Conservation (phyloP, 1,140 invertebrate species). For the Psilanteris sp. region DNA sequence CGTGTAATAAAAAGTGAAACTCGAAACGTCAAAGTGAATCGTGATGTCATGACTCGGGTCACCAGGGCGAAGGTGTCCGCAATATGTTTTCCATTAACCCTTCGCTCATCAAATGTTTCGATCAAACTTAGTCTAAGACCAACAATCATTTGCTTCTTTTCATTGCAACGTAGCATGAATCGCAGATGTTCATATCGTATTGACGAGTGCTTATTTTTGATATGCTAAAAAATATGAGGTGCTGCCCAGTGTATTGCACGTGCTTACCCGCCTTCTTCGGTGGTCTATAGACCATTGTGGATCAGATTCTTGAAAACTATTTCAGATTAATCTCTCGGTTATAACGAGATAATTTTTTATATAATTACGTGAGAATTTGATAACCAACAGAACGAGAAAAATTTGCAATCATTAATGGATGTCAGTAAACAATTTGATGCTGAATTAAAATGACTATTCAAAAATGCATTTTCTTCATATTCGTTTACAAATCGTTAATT, state of each 20-base stretch:
- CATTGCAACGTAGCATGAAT: constrained; percentile 71
- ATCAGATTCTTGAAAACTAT: constrained; percentile 35
- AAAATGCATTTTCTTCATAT: no score
- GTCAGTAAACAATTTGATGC: no score
- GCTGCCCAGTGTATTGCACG: constrained; percentile 32
- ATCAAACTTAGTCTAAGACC: constrained; percentile 59
- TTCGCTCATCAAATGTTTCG: constrained; percentile 67
- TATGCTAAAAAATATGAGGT: constrained; percentile 29
- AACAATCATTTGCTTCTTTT: constrained; percentile 69
- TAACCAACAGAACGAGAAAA: no score
- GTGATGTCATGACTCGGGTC: constrained; percentile 63
- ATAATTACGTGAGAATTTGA: constrained; percentile 1
- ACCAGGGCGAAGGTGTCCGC: constrained; percentile 68
- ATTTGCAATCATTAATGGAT: no score
- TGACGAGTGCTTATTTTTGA: constrained; percentile 44
- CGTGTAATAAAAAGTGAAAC: constrained; percentile 54
- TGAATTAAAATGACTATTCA: no score
- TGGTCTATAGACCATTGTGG: constrained; percentile 29
- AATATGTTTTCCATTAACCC: constrained; percentile 73
- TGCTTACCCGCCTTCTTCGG: constrained; percentile 35
- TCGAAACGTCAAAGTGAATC: constrained; percentile 49
- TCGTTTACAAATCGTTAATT: no score
- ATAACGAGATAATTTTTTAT: background rate
- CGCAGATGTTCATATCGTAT: constrained; percentile 44
- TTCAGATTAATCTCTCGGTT: constrained; percentile 11